phyloP scores from a whole-genome alignment of 1,140 invertebrate genomes.

The Drosophila albomicans region DNA sequence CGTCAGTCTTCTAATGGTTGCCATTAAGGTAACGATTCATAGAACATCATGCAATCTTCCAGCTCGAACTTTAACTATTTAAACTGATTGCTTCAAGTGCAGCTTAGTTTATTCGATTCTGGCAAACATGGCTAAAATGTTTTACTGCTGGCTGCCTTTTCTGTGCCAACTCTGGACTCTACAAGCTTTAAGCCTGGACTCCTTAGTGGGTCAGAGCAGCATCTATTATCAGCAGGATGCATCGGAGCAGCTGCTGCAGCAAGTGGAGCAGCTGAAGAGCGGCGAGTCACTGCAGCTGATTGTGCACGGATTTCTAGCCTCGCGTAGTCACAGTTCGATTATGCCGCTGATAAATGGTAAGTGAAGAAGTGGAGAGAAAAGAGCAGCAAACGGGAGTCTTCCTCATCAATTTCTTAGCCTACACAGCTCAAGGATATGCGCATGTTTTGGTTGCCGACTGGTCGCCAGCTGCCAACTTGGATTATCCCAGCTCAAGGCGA shows the following conservation, averaged over 20 bases:
- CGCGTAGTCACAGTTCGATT: constrained; percentile 69
- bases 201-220: constrained; percentile 50
- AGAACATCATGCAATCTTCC: constrained; percentile 27
- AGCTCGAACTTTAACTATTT: constrained; percentile 22
- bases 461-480: constrained; percentile 67
- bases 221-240: constrained; percentile 68
- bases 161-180: constrained; percentile 51
- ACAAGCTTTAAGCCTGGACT: constrained; percentile 43
- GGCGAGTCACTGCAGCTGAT: constrained; percentile 69
- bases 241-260: constrained; percentile 34
- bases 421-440: constrained; percentile 62
- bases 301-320: constrained; percentile 74
- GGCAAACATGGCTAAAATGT: constrained; percentile 48
- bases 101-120: background rate
- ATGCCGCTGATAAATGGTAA: constrained; percentile 74
- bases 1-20: constrained; percentile 56
- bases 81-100: background rate
- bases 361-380: background rate
- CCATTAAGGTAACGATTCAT: constrained; percentile 44
- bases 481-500: constrained; percentile 64
- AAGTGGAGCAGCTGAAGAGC: constrained; percentile 37
- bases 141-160: constrained; percentile 41
- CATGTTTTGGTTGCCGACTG: constrained; percentile 77
- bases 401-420: constrained; percentile 47
- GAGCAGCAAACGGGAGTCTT: too few relatives aligned